These are phyloP conservation scores for Sebastes matsubarae DNA, from an alignment of 2,797 vertebrate genomes.

Conservation along the genomic window DNA sequence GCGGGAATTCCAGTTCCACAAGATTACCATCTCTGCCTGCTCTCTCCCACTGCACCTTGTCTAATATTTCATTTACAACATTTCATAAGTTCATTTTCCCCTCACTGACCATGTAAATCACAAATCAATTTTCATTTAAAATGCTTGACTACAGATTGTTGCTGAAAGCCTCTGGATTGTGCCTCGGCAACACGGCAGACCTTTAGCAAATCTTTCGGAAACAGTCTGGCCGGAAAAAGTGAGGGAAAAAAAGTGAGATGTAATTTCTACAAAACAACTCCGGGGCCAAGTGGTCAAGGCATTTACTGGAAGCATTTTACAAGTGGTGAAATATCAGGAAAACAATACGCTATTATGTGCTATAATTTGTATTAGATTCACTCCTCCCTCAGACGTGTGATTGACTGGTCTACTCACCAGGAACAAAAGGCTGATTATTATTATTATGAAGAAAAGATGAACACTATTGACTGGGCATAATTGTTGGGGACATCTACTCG, in stretches of 20 bases:
- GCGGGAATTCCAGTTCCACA: slow-evolving; percentile 97
- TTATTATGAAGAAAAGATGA: slow-evolving; percentile 41
- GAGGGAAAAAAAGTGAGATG: slow-evolving; percentile 57
- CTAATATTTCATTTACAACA: slow-evolving; percentile 99
- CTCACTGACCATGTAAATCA: slow-evolving; percentile 99
- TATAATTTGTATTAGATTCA: slow-evolving; percentile 34
- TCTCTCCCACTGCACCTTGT: slow-evolving; percentile 87
- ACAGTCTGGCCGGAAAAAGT: slow-evolving; percentile 37
- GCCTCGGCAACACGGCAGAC: slow-evolving; percentile 86
- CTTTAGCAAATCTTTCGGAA: slow-evolving; percentile 89
- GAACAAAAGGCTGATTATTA: slow-evolving; percentile 27
- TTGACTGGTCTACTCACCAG: slow-evolving; percentile 23
- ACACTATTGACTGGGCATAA: slow-evolving; percentile 33
- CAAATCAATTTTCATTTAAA: slow-evolving; percentile 99
- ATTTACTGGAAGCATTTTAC: slow-evolving; percentile 61
- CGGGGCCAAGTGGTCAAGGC: slow-evolving; percentile 69
- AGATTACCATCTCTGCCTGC: slow-evolving; percentile 92
- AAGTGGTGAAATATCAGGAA: slow-evolving; percentile 62
- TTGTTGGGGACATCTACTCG: slow-evolving; percentile 21
- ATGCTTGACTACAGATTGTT: slow-evolving; percentile 95
- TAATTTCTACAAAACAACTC: slow-evolving; percentile 74
- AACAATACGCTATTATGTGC: slow-evolving; percentile 54
- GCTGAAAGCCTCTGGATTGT: slow-evolving; percentile 90
- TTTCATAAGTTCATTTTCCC: slow-evolving; percentile 99
- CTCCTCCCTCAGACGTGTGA: slow-evolving; percentile 11